A percentile compares a stretch with the other conserved stretches of the same genome.
Evolutionary conservation across 1,140 invertebrate genomes (phyloP).

Genomic region (Helicoverpa armigera): DNA sequence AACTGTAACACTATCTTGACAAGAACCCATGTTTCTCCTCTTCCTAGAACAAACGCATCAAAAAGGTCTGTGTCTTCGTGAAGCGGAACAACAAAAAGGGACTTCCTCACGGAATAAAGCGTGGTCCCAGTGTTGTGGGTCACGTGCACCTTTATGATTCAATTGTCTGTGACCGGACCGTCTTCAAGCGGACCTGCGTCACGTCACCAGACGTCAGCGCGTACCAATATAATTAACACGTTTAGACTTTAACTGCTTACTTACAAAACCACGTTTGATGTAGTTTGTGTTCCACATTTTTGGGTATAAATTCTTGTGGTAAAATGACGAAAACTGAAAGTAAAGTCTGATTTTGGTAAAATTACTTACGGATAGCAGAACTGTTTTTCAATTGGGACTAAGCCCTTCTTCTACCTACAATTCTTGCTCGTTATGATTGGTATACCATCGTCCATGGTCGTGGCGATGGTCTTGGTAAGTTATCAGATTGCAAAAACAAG

Average conservation of each 20-base stretch:
- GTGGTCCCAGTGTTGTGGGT: conserved; percentile 49
- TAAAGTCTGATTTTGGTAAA: no score
- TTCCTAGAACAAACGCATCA: conserved; percentile 13
- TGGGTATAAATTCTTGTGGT: not conserved
- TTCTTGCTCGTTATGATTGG: no score
- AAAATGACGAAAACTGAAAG: not conserved
- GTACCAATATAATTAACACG: conserved; percentile 73
- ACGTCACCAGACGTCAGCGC: conserved; percentile 62
- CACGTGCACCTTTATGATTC: conserved; percentile 73
- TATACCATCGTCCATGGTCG: no score
- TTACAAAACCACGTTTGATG: conserved; percentile 38
- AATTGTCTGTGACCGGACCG: conserved; percentile 72
- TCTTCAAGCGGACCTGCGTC: conserved; percentile 75
- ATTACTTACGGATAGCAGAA: no score
- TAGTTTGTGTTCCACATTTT: conserved; percentile 22
- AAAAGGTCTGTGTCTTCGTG: not conserved
- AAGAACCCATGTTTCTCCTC: conserved; percentile 2
- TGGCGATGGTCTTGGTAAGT: no score
- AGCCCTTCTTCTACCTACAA: no score
- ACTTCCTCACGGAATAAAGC: conserved; percentile 29
- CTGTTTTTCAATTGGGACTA: no score
- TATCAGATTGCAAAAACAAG: not conserved
- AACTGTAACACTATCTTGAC: conserved; percentile 7
- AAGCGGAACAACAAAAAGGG: conserved; percentile 10
- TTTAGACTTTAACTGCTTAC: conserved; percentile 48